Evolutionary conservation across 1,140 invertebrate genomes (phyloP).

Genomic region (Eumaeus atala): DNA sequence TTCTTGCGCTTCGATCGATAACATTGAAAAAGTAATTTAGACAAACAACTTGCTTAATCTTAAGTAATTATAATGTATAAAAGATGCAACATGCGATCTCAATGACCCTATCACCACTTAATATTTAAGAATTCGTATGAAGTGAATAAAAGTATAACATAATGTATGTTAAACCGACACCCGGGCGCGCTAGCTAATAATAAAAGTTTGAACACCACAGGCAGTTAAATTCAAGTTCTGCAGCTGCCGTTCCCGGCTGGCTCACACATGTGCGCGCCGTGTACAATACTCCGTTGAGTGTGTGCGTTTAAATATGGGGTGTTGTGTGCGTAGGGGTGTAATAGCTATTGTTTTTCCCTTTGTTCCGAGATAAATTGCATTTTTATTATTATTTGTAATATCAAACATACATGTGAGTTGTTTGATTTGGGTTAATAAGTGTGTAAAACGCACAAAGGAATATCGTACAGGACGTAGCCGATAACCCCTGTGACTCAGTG

Average conservation of each 20-base stretch:
- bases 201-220: slow-evolving; percentile 57
- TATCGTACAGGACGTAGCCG: background rate
- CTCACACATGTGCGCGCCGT: slow-evolving; percentile 33
- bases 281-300: slow-evolving; percentile 24
- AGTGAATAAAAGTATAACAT: slow-evolving; percentile 10
- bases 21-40: too few species aligned
- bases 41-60: too few species aligned
- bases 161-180: slow-evolving; percentile 24
- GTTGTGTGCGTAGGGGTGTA: slow-evolving; percentile 36
- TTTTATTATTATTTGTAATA: slow-evolving; percentile 30
- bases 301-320: slow-evolving; percentile 27
- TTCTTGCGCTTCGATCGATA: too few species aligned
- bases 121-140: too few species aligned
- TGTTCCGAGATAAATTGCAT: slow-evolving; percentile 35
- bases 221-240: slow-evolving; percentile 51
- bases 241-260: slow-evolving; percentile 55
- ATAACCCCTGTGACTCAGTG: background rate
- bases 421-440: slow-evolving; percentile 12
- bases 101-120: too few species aligned
- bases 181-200: slow-evolving; percentile 33
- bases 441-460: slow-evolving; percentile 8
- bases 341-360: slow-evolving; percentile 34
- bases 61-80: too few species aligned
- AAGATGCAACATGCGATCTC: too few species aligned
- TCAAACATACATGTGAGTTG: slow-evolving; percentile 6